Evolutionary conservation across 2,113 vertebrate genomes (phyloP).

Genomic region (Isurus oxyrinchus): DNA sequence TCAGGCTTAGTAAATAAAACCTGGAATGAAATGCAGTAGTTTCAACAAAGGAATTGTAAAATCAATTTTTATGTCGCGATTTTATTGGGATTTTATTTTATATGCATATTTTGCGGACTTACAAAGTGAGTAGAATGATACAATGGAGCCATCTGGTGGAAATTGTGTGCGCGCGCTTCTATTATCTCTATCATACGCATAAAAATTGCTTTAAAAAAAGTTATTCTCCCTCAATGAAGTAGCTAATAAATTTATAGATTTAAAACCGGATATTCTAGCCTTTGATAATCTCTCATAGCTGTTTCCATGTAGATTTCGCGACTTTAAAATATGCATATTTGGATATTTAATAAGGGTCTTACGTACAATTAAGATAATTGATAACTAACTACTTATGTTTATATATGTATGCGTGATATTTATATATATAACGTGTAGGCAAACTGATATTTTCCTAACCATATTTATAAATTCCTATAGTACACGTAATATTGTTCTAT

Average conservation of each 20-base stretch:
- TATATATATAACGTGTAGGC: neutral
- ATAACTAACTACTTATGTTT: neutral
- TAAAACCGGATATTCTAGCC: neutral
- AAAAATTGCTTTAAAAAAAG: neutral
- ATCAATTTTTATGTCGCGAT: neutral
- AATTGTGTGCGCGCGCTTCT: neutral
- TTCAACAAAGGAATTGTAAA: neutral
- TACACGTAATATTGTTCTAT: neutral
- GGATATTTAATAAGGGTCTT: neutral
- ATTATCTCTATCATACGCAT: neutral
- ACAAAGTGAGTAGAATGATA: neutral
- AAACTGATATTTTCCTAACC: neutral
- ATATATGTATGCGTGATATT: neutral
- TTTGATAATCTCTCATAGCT: neutral
- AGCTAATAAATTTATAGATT: neutral
- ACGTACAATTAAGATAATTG: neutral
- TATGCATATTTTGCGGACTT: neutral
- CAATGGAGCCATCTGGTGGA: constrained; percentile 4
- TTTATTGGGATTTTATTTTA: neutral
- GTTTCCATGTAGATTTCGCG: neutral
- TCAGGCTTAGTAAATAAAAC: neutral
- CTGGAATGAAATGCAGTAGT: neutral
- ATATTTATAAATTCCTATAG: neutral
- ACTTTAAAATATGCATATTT: neutral
- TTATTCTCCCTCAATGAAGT: neutral